Percentiles rank a stretch among this genome's conserved stretches.
phyloP scores from a whole-genome alignment of 2,888 invertebrate genomes.

The Eupithecia inturbata region DNA sequence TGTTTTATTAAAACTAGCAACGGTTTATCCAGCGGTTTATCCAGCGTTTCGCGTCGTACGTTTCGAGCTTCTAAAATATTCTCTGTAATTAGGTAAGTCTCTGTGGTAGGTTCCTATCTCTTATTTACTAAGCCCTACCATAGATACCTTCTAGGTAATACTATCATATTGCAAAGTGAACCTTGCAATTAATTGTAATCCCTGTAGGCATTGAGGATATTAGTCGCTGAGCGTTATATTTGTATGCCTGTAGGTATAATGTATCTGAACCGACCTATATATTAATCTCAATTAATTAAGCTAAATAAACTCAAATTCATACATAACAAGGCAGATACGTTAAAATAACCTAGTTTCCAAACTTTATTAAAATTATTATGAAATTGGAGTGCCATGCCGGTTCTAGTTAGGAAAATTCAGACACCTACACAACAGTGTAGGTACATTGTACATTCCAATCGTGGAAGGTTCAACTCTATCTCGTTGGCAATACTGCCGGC shows the following conservation, averaged over 20 bases:
- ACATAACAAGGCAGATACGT: background rate
- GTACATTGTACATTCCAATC: background rate
- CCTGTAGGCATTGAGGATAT: too few species aligned
- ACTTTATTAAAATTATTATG: constrained; percentile 20
- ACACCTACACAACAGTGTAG: constrained; percentile 11
- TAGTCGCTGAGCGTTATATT: too few species aligned
- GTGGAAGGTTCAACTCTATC: constrained; percentile 14
- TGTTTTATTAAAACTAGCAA: too few species aligned
- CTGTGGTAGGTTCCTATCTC: too few species aligned
- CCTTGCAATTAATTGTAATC: too few species aligned
- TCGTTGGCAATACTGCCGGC: background rate
- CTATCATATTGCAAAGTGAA: background rate
- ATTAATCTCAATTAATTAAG: background rate
- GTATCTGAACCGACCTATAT: background rate
- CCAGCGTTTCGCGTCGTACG: too few species aligned
- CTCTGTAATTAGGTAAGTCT: too few species aligned
- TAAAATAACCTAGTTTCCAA: background rate
- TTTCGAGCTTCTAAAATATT: too few species aligned
- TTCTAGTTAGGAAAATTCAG: constrained; percentile 18
- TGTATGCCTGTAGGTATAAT: background rate
- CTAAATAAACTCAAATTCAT: background rate
- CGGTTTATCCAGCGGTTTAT: too few species aligned
- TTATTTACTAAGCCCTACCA: too few species aligned
- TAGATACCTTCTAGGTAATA: background rate
- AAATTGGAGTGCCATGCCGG: constrained; percentile 4